Base-by-base conservation (phyloP, 30 jellyfish, hydroid and myxozoan genomes). In the Catostylus mosaicus region DNA sequence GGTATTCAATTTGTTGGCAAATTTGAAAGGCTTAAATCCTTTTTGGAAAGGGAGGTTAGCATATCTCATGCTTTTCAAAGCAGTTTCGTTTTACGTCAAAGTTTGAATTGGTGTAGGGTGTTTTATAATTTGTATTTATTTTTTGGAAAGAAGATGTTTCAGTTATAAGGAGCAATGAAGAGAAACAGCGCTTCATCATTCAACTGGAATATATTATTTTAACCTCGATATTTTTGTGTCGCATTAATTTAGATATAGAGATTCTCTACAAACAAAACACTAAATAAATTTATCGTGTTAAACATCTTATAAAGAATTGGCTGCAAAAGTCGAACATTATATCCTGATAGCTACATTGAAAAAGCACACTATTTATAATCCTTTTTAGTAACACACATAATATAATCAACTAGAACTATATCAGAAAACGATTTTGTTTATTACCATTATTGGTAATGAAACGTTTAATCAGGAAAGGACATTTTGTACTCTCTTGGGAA, bases 271-370 rank as follows among this genome's bases (percentile, higher is more conserved):
- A 65, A 65, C 31, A 65, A 65, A 65, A 65, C 52, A 30, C 54
- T 65, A 36, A 24, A 65, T 31, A 1, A 24, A 26, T 40, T 65
- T 30, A 30, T 65, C 29, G 54, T 65, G 52, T 30, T 23, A 22
- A 19, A 40, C 77, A 65, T 26, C 77, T 65, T 65, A 65, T 54
- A 65, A 26, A 30, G 19, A 36, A 29, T 30, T 31, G 67, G 32
- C 48, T 19, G 77, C 40, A 65, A 65, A 65, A 30, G 16, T 65
- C 77, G 56, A 65, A 65, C 77, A 65, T 65, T 65, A 65, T 65
- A 65, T 65, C 31, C 77, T 40, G 77, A 65, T 65, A 65, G 5
- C 48, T 27, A 65, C 48, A 65, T 0, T 48, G 63, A 48, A 48
- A 48, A 16, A 2, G 24, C 63, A 40, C 54, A 40, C 7, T 4